These are phyloP conservation scores for Serranochromis macrocephalus DNA, from an alignment of 2,113 vertebrate species.

Conservation along the genomic window DNA sequence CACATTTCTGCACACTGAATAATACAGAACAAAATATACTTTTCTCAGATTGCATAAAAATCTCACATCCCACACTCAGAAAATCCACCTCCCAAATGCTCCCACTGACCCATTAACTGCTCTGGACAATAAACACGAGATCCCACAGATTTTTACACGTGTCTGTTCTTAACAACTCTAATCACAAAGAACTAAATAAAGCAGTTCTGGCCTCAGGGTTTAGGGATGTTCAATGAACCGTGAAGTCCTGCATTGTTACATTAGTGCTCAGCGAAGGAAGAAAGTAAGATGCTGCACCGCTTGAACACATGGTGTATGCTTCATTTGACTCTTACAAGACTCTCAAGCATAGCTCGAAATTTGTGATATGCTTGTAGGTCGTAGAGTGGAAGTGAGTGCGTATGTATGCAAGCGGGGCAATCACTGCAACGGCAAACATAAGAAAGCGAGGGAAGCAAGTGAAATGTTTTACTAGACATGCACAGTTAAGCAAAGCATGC, in stretches of 20 bases:
- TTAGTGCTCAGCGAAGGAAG: conserved; percentile 36
- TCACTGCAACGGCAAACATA: not conserved
- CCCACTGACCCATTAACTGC: not conserved
- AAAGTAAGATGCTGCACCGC: not conserved
- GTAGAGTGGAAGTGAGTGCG: not conserved
- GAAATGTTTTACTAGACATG: not conserved
- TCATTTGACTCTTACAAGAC: not conserved
- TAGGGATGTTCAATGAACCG: conserved; percentile 33
- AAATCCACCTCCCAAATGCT: not conserved
- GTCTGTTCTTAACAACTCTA: conserved; percentile 8
- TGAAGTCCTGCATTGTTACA: conserved; percentile 57
- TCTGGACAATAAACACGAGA: not conserved
- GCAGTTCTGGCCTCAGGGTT: conserved; percentile 34
- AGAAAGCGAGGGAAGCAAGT: not conserved
- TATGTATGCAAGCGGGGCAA: not conserved
- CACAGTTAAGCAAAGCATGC: not conserved
- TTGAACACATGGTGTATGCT: not conserved
- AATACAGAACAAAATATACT: not conserved
- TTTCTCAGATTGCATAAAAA: not conserved
- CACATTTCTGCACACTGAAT: not conserved
- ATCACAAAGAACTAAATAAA: conserved; percentile 55
- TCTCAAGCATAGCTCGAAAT: not conserved
- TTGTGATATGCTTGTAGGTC: not conserved
- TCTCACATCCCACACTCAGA: not conserved
- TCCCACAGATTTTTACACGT: not conserved